Evolutionary conservation across 2,113 vertebrate genomes (phyloP).

Genomic region (Mesoclemmys tuberculata): DNA sequence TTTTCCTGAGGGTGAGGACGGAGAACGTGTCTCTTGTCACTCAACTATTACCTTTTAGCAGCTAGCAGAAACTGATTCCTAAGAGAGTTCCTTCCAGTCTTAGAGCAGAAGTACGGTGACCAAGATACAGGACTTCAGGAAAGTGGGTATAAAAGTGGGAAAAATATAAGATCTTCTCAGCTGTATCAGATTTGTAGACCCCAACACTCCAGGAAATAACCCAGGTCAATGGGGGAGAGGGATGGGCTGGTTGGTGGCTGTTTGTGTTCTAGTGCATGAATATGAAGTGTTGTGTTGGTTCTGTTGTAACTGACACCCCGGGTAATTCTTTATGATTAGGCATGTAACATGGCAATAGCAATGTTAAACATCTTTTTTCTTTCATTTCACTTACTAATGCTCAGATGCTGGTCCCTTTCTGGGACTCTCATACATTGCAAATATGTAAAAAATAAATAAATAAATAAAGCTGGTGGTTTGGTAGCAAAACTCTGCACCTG

Average conservation of each 20-base stretch:
- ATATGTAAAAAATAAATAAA: background rate
- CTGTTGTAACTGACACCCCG: background rate
- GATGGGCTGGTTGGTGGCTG: too few species aligned
- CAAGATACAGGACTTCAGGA: background rate
- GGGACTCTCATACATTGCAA: background rate
- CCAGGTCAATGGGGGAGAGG: too few species aligned
- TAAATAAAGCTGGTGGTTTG: background rate
- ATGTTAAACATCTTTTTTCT: accelerated
- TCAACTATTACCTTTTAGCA: background rate
- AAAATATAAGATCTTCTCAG: accelerated
- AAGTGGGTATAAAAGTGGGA: background rate
- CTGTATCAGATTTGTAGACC: background rate
- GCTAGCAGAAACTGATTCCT: background rate
- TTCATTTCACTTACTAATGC: accelerated
- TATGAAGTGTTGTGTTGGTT: accelerated
- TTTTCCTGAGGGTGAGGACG: background rate
- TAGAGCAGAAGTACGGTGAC: too few species aligned
- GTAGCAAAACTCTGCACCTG: background rate
- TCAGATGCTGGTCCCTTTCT: background rate
- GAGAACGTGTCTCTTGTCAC: background rate
- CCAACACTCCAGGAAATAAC: too few species aligned
- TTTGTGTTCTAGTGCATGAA: background rate
- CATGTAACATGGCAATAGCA: accelerated
- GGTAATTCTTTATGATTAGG: background rate
- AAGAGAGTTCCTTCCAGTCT: background rate